Evolutionary conservation across 2,888 invertebrate species (phyloP).

Genomic region (Leucophora obtusa): DNA sequence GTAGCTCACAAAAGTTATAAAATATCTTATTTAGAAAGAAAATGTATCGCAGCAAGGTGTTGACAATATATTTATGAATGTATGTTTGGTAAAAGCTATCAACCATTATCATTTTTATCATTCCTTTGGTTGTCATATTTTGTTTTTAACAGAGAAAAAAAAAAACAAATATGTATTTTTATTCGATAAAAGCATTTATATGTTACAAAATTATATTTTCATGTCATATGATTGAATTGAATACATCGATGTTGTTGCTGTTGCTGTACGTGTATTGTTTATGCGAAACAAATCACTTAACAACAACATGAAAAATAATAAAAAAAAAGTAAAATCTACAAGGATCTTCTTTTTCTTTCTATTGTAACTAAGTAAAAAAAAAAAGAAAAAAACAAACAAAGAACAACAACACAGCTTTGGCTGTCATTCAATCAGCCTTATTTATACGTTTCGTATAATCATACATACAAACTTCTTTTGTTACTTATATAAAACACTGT

Average conservation of each 20-base stretch:
- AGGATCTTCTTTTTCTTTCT: constrained; percentile 21
- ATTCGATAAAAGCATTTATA: constrained; percentile 62
- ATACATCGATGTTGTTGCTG: constrained; percentile 14
- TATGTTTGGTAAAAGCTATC: constrained; percentile 9
- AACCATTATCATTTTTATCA: constrained; percentile 20
- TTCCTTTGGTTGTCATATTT: constrained; percentile 21
- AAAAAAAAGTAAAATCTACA: constrained; percentile 33
- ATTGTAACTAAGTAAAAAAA: constrained; percentile 24
- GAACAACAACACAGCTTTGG: constrained; percentile 24
- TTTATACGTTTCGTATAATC: not conserved
- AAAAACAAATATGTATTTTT: constrained; percentile 19
- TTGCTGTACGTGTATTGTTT: constrained; percentile 41
- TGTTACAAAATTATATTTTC: constrained; percentile 59
- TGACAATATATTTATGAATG: not conserved
- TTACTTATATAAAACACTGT: not conserved
- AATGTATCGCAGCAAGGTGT: not conserved
- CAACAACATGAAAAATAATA: constrained; percentile 53
- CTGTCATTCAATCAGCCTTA: constrained; percentile 49
- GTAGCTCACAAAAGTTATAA: not conserved
- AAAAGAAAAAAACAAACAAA: not conserved
- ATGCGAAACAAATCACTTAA: constrained; percentile 62
- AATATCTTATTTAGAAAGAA: not conserved
- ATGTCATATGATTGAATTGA: constrained; percentile 60
- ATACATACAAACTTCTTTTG: not conserved
- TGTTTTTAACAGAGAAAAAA: not conserved